These are phyloP conservation scores for Leuciscus idus DNA, from an alignment of 2,113 vertebrate genomes.

Conservation along the genomic window DNA sequence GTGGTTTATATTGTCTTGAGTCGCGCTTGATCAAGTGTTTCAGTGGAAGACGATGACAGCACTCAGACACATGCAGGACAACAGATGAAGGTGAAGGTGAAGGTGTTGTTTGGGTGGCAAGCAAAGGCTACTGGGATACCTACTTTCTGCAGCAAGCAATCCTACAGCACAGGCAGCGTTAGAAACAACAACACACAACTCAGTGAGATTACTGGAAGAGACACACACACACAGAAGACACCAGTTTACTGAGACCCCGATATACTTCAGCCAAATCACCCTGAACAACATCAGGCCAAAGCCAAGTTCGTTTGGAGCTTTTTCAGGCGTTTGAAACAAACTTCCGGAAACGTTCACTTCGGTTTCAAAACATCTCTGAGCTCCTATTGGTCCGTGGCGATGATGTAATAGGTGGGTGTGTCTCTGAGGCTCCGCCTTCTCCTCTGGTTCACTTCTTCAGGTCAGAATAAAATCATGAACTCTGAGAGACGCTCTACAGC, in stretches of 20 bases:
- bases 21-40: background rate
- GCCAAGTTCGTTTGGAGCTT: no score
- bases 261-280: background rate
- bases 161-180: slow-evolving; percentile 90
- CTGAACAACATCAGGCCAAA: no score
- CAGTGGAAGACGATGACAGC: background rate
- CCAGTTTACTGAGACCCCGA: no score
- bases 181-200: slow-evolving; percentile 78
- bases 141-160: slow-evolving; percentile 99
- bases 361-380: no score
- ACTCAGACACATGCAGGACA: background rate
- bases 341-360: no score
- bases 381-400: no score
- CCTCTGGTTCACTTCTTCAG: no score
- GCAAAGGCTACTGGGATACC: slow-evolving; percentile 78
- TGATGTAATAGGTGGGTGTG: no score
- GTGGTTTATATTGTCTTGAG: background rate
- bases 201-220: background rate
- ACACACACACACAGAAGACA: slow-evolving; percentile 7
- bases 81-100: background rate
- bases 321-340: no score
- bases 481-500: no score
- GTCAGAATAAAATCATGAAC: no score
- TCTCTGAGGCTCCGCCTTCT: no score
- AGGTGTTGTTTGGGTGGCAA: slow-evolving; percentile 20